phyloP scores from a whole-genome alignment of 1,140 invertebrate species.

The Diachasmimorpha longicaudata region DNA sequence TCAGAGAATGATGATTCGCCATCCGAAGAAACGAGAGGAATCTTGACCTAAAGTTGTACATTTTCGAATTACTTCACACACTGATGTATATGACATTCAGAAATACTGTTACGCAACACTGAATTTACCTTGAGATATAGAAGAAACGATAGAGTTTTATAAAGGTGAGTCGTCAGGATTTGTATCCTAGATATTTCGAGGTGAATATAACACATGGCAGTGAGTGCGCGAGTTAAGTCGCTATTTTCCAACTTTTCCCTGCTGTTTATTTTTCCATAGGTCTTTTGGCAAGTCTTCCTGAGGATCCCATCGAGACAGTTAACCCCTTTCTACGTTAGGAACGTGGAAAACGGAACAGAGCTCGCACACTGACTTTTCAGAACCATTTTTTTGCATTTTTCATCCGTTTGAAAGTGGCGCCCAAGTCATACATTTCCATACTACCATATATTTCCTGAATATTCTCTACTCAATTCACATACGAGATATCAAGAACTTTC shows the following conservation, averaged over 20 bases:
- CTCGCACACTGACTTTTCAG: neutral
- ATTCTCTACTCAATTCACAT: neutral
- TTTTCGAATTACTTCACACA: too few relatives aligned
- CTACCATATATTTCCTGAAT: neutral
- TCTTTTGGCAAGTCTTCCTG: neutral
- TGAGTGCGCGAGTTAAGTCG: neutral
- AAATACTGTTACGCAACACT: too few relatives aligned
- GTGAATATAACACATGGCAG: neutral
- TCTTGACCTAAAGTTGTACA: too few relatives aligned
- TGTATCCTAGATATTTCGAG: neutral
- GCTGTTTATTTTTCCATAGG: slow-evolving; percentile 16
- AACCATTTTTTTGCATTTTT: neutral
- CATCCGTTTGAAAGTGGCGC: neutral
- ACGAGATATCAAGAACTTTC: neutral
- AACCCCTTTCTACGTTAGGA: neutral
- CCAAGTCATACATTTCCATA: neutral
- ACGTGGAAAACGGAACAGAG: neutral
- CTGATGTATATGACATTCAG: too few relatives aligned
- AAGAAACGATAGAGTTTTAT: neutral
- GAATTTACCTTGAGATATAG: too few relatives aligned
- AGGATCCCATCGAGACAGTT: neutral
- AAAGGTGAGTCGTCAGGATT: neutral
- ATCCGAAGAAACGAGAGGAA: too few relatives aligned
- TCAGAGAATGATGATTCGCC: too few relatives aligned
- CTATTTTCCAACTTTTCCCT: neutral